A percentile compares a stretch with the other conserved stretches of the same genome.
These are phyloP conservation scores for Beris chalybata DNA, from an alignment of 2,888 invertebrate species.

Conservation along the genomic window DNA sequence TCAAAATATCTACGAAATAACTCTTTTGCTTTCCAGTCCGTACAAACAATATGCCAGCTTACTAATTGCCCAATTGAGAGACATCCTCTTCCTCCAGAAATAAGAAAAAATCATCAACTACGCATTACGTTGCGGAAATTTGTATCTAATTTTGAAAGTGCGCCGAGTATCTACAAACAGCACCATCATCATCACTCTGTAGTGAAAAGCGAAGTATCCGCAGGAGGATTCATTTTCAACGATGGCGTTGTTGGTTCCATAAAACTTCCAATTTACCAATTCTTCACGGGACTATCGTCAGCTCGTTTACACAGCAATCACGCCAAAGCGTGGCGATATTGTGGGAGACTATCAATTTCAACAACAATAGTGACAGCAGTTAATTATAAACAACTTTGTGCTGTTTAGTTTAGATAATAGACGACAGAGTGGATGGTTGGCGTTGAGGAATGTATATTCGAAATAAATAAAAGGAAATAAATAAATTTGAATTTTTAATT, in stretches of 20 bases:
- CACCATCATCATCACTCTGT: too few relatives aligned
- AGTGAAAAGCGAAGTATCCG: too few relatives aligned
- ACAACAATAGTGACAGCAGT: slow-evolving; percentile 35
- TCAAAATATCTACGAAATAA: too few relatives aligned
- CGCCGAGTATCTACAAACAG: too few relatives aligned
- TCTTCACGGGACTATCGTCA: slow-evolving; percentile 22
- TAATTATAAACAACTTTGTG: slow-evolving; percentile 35
- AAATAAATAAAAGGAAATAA: slow-evolving; percentile 4
- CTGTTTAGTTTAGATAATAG: slow-evolving; percentile 27
- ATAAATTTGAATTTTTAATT: slow-evolving; percentile 29
- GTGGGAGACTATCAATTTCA: slow-evolving; percentile 38
- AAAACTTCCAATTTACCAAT: slow-evolving; percentile 17
- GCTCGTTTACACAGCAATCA: slow-evolving; percentile 18
- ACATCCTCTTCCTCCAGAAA: too few relatives aligned
- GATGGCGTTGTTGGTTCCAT: slow-evolving; percentile 9
- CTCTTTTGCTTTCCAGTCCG: too few relatives aligned
- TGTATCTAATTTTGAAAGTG: too few relatives aligned
- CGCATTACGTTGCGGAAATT: too few relatives aligned
- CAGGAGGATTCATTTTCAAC: too few relatives aligned
- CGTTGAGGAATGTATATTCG: neutral
- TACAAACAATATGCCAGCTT: too few relatives aligned
- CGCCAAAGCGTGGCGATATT: slow-evolving; percentile 15
- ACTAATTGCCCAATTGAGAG: too few relatives aligned
- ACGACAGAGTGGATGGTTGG: slow-evolving; percentile 9
- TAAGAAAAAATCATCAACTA: too few relatives aligned